Evolutionary conservation across 2,113 vertebrate species (phyloP).

Genomic region (Sebastes fasciatus): DNA sequence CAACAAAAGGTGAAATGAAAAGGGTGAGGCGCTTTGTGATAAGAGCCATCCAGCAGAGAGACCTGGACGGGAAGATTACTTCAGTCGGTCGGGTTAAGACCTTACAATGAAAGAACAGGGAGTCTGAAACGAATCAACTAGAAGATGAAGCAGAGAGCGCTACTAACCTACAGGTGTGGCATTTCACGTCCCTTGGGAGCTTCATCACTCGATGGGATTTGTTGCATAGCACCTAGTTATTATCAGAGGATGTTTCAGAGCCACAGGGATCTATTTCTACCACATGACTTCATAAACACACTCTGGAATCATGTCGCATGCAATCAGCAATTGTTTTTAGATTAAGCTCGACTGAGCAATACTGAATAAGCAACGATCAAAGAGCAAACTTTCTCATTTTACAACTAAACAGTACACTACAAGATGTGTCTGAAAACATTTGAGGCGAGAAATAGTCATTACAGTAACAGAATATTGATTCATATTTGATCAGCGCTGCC

Average conservation of each 20-base stretch:
- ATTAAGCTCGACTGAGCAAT: no score
- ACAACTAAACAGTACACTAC: no score
- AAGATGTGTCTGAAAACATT: no score
- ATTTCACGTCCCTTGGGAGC: neutral
- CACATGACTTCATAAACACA: neutral
- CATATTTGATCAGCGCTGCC: no score
- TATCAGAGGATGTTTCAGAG: neutral
- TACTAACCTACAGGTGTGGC: neutral
- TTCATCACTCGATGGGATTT: neutral
- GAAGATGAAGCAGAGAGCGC: neutral
- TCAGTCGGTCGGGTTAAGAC: neutral
- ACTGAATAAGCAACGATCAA: no score
- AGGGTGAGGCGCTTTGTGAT: neutral
- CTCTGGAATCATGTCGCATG: no score
- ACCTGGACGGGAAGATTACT: neutral
- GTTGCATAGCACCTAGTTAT: conserved; percentile 27
- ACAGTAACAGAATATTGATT: no score
- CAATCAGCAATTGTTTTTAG: no score
- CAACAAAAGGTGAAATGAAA: conserved; percentile 39
- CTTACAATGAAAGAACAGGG: neutral
- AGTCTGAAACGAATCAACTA: neutral
- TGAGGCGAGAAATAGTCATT: no score
- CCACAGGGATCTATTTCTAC: neutral
- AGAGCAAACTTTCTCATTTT: no score
- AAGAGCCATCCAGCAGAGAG: conserved; percentile 13